Base-by-base conservation (phyloP, 2,113 vertebrate genomes). In the Colius striatus region DNA sequence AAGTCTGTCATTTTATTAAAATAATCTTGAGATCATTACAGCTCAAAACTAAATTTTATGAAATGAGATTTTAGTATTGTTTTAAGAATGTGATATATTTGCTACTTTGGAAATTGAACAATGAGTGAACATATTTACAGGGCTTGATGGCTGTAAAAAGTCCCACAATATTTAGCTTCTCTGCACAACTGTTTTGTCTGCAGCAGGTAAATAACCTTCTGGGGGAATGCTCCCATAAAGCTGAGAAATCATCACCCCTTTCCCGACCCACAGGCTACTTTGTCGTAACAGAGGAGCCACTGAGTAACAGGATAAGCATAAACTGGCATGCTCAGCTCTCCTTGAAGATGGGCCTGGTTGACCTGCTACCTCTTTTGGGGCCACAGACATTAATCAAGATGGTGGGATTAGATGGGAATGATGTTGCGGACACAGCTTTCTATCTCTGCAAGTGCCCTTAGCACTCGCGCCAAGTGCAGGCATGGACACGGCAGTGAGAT, bases 351-450 rank as follows among this genome's bases (percentile, higher is more conserved):
- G 79, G 73, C 60, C 76, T 51, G 61, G 65, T 50, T 81, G 62
- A 57, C 70, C 75, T 89, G 51, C 63, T 84, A 63, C 51, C 60
- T 83, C 88, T 88, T 93, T 73, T 30, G 32, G 77, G 84, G 55
- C 20, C 82, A 66, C 78, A 91, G 87, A 82, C 81, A 45, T 87
- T 95, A 82, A 84, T 95, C 77, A 61, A 87, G 92, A 71, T 2
- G 19, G 58, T 1, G 2, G 74, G 67, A 84, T 79, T 84, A 85
- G 71, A 82, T 50, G 45, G 81, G 60, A 95, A 66, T 36, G 51
- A 89, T 90, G 87, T 75, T 65, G 45, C 50, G 50, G 66, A 45
- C 0, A 15, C 4, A 4, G 50, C 50, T 89, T 94, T 87, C 48
- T 15, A 7, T 65, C 48, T 63, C 38, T 54, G 36, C 1, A 4